Base-by-base conservation (phyloP, 2,888 invertebrate species). In the Beris chalybata region DNA sequence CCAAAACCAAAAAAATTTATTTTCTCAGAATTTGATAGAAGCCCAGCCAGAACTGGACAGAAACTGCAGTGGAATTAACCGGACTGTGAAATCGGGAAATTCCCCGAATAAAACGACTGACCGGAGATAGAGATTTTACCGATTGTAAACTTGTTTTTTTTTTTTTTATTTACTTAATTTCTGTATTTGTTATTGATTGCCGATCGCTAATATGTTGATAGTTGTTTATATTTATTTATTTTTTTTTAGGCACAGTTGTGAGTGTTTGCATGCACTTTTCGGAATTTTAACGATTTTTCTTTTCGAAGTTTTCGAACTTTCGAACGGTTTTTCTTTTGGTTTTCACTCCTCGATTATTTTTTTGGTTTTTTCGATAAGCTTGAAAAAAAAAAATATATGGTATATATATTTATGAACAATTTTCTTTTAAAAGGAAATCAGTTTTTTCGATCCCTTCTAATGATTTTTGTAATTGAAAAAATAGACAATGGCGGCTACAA, bases 401-500 rank as follows among this genome's bases (percentile, higher is more conserved):
- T 15, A 52, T 15, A 52, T 15, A 15, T 22, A 15, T 52, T 2
- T 9, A 22, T 15, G 15, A 4, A 48, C n/a, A 48, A 13, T 48
- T 48, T 13, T 48, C n/a, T 44, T 12, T 48, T 48, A 15, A 48
- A 48, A 22, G 22, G 3, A 22, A 22, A 22, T 22, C 22, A 22
- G 3, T 22, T 22, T 22, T 22, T 22, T 3, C 22, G 22, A 22
- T 22, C 22, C 22, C 22, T 38, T 38, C 3, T 47, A 47, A 31
- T 31, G 4, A 5, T 30, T 54, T 29, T 31, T 54, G 29, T 30
- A 29, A 54, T 54, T 54, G 2, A 12, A 11, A 12, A 66, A 31
- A 44, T 52, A 99, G 98, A 99, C 98, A 70, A 99, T 99, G 97
- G 97, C 97, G 71, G 97, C 96, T 45, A 96, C 97, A 70, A 97